Evolutionary conservation across 2,888 invertebrate species (phyloP).

Genomic region (Papilio elwesi): DNA sequence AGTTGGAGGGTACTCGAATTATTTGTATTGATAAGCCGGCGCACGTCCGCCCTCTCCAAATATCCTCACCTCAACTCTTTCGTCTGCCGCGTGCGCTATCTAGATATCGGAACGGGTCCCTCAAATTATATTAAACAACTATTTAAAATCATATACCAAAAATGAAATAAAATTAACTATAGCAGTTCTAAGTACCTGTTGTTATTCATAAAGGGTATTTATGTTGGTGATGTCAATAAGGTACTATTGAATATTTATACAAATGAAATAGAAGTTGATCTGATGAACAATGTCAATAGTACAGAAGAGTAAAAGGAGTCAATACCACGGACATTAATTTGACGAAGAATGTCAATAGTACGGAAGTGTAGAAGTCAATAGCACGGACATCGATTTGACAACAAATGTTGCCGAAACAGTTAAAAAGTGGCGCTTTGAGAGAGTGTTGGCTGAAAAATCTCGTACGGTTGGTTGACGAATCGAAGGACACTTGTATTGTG

Average conservation of each 20-base stretch:
- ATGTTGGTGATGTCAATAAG: neutral
- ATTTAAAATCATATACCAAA: neutral
- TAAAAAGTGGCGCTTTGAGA: no score
- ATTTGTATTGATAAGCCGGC: constrained; percentile 39
- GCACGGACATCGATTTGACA: neutral
- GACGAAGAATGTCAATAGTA: neutral
- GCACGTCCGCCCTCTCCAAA: constrained; percentile 45
- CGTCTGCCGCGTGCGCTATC: constrained; percentile 48
- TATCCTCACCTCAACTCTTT: constrained; percentile 42
- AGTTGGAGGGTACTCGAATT: constrained; percentile 35
- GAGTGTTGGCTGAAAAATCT: no score
- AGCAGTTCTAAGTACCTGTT: neutral
- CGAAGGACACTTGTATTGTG: no score
- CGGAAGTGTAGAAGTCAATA: neutral
- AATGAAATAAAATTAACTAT: neutral
- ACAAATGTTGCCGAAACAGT: no score
- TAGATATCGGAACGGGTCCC: constrained; percentile 33
- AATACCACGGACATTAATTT: neutral
- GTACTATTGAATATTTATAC: neutral
- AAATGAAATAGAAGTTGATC: neutral
- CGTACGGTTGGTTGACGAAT: no score
- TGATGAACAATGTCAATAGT: neutral
- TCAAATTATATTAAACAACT: constrained; percentile 42
- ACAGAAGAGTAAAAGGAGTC: neutral
- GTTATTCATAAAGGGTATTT: neutral